Conservation (phyloP, 2,797 vertebrate species). For the Thripadectes ignobilis region DNA sequence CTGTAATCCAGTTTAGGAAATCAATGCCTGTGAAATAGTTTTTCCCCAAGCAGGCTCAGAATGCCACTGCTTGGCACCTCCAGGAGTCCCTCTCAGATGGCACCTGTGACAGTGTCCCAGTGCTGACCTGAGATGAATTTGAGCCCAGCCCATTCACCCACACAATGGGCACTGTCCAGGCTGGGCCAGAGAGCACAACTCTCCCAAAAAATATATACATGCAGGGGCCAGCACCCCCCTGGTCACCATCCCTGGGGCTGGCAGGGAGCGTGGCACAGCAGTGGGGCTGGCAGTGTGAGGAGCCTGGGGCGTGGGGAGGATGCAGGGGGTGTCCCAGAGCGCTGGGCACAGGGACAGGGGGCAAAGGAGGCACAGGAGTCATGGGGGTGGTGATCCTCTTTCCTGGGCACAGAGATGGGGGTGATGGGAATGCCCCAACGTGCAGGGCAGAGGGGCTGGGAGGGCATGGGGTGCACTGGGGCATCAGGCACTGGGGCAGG, state of each 20-base stretch:
- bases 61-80: fast-evolving
- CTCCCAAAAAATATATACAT: background rate
- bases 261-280: fast-evolving
- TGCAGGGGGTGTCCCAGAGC: background rate
- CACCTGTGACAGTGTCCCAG: background rate
- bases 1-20: background rate
- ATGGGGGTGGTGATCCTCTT: fast-evolving
- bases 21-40: background rate
- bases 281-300: fast-evolving
- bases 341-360: background rate
- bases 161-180: background rate
- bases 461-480: background rate
- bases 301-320: fast-evolving
- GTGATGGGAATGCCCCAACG: background rate
- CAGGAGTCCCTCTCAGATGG: fast-evolving
- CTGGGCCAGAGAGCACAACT: background rate
- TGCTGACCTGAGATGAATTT: fast-evolving
- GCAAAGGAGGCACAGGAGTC: fast-evolving
- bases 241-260: background rate
- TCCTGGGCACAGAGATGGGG: background rate
- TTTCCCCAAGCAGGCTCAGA: background rate
- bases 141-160: fast-evolving
- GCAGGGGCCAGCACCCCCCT: background rate
- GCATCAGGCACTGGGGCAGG: no score
- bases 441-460: background rate